Evolutionary conservation across 53 echinoderm and acorn worm species (phyloP).

Genomic region (Luidia sarsii): DNA sequence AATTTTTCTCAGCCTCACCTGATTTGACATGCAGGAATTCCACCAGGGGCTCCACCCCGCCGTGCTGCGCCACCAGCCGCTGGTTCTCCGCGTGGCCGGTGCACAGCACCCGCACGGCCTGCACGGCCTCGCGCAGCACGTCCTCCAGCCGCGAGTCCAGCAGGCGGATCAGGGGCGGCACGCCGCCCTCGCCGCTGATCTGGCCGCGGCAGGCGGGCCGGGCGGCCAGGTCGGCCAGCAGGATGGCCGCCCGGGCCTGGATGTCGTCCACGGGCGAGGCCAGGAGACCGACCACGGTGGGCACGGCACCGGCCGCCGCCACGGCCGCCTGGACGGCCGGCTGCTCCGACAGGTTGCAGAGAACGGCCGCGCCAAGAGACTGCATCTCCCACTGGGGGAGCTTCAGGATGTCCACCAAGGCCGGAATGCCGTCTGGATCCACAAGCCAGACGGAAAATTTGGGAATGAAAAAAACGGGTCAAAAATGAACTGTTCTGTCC

Average conservation of each 20-base stretch:
- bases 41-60: constrained; percentile 83
- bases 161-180: constrained; percentile 79
- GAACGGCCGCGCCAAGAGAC: constrained; percentile 89
- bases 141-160: constrained; percentile 95
- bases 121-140: constrained; percentile 88
- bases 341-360: constrained; percentile 87
- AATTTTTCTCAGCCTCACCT: no score
- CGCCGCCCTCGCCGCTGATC: constrained; percentile 75
- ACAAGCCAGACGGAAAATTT: background rate
- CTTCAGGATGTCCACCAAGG: constrained; percentile 87
- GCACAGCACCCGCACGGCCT: constrained; percentile 88
- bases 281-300: constrained; percentile 69
- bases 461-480: background rate
- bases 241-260: constrained; percentile 88
- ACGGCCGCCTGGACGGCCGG: constrained; percentile 61
- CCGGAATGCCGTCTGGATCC: constrained; percentile 86
- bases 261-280: constrained; percentile 66
- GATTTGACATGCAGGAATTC: constrained; percentile 95
- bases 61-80: constrained; percentile 77
- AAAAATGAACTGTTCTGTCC: no score
- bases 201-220: constrained; percentile 67
- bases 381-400: constrained; percentile 84
- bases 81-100: constrained; percentile 80
- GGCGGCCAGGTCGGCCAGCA: constrained; percentile 81
- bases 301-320: constrained; percentile 77